Conservation (phyloP, 1,140 invertebrate genomes). For the Drosophila kohkoa region DNA sequence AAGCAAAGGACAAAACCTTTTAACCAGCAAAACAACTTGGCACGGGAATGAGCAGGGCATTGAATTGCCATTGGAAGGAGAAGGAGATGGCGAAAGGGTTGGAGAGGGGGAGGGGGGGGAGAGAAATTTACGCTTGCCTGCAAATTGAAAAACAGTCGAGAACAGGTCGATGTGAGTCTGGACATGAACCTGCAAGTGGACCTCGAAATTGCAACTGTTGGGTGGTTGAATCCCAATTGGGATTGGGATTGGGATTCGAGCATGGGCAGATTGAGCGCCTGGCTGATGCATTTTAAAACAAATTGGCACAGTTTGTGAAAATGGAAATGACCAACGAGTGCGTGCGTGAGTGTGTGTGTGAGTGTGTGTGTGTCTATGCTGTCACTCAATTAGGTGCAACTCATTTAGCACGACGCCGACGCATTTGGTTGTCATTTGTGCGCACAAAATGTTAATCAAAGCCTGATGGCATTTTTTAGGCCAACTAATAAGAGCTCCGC, state of each 20-base stretch:
- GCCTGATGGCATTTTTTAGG: constrained; percentile 74
- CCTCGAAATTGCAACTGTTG: neutral
- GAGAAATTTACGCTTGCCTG: constrained; percentile 77
- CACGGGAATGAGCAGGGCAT: neutral
- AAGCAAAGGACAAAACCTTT: constrained; percentile 72
- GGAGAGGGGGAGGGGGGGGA: neutral
- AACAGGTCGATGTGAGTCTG: constrained; percentile 50
- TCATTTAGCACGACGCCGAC: constrained; percentile 60
- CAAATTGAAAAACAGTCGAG: constrained; percentile 79
- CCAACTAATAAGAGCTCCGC: constrained; percentile 64
- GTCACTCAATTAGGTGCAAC: constrained; percentile 82
- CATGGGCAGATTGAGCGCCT: constrained; percentile 61
- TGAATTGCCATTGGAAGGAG: neutral
- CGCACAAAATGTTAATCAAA: constrained; percentile 80
- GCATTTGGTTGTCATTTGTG: constrained; percentile 65
- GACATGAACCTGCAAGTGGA: neutral
- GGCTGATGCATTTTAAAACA: constrained; percentile 80
- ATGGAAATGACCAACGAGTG: constrained; percentile 27
- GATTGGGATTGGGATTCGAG: neutral
- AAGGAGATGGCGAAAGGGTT: too few relatives aligned
- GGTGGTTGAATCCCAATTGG: neutral
- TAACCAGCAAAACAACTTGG: constrained; percentile 35
- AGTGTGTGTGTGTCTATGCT: constrained; percentile 49
- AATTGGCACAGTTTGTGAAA: constrained; percentile 80
- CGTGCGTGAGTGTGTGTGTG: neutral